These are phyloP conservation scores for Neoascia interrupta DNA, from an alignment of 2,888 invertebrate species.

Conservation along the genomic window DNA sequence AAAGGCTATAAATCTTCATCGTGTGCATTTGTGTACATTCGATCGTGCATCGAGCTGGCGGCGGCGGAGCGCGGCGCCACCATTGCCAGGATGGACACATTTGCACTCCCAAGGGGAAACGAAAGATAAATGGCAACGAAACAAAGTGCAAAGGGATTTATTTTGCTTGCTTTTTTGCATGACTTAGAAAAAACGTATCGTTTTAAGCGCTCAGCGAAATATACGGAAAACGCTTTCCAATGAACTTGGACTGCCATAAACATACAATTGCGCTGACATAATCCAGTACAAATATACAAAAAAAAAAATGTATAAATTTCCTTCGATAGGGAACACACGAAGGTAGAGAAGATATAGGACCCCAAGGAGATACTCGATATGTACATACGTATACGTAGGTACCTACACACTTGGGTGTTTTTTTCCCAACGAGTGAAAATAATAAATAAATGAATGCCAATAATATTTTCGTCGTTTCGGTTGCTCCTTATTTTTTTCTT, in stretches of 20 bases:
- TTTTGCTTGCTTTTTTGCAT: slow-evolving; percentile 40
- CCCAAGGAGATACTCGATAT: slow-evolving; percentile 26
- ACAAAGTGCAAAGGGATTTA: slow-evolving; percentile 53
- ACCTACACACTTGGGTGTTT: no score
- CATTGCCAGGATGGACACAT: slow-evolving; percentile 16
- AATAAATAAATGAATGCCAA: slow-evolving; percentile 60
- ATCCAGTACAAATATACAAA: slow-evolving; percentile 37
- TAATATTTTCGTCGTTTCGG: slow-evolving; percentile 46
- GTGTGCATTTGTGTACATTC: background rate
- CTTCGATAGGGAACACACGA: slow-evolving; percentile 2
- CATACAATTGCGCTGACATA: slow-evolving; percentile 54
- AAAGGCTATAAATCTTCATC: slow-evolving; percentile 58
- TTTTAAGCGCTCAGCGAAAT: slow-evolving; percentile 28
- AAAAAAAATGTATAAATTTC: slow-evolving; percentile 31
- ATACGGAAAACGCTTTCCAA: slow-evolving; percentile 26
- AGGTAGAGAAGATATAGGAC: background rate
- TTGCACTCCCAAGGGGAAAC: slow-evolving; percentile 17
- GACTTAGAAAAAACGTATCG: slow-evolving; percentile 38
- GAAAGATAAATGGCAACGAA: slow-evolving; percentile 44
- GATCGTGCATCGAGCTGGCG: background rate
- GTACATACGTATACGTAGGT: slow-evolving; percentile 2
- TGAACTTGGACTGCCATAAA: no score
- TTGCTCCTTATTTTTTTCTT: background rate
- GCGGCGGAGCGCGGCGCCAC: no score
- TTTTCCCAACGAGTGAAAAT: slow-evolving; percentile 10